These are phyloP conservation scores for Netelia inedita DNA, from an alignment of 2,888 invertebrate species.

Conservation along the genomic window DNA sequence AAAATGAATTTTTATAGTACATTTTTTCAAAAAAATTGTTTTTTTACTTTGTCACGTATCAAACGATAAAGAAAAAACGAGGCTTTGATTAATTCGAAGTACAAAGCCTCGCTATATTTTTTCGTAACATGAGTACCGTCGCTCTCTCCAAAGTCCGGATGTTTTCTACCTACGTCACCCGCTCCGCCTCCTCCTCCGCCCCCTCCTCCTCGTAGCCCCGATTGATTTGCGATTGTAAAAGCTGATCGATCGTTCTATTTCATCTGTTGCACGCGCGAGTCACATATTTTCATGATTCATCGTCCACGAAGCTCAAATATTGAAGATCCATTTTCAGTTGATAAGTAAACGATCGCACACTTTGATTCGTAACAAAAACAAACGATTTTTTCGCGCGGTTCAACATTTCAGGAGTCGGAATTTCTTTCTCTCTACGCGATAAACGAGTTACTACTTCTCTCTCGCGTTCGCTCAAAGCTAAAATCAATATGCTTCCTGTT, in stretches of 20 bases:
- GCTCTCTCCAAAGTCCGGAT: slow-evolving; percentile 56
- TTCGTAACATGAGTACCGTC: slow-evolving; percentile 36
- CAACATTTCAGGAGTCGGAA: slow-evolving; percentile 40
- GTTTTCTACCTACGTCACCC: slow-evolving; percentile 53
- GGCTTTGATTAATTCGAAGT: neutral
- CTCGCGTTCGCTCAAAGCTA: slow-evolving; percentile 60
- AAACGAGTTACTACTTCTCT: slow-evolving; percentile 67
- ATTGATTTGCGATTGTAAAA: slow-evolving; percentile 57
- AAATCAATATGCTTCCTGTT: slow-evolving; percentile 70
- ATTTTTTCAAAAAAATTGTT: too few relatives aligned
- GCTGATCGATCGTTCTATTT: slow-evolving; percentile 59
- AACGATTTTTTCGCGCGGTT: neutral
- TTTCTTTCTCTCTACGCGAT: slow-evolving; percentile 53
- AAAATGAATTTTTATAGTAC: too few relatives aligned
- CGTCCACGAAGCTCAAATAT: slow-evolving; percentile 17
- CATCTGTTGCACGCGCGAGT: slow-evolving; percentile 56
- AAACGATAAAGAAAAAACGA: too few relatives aligned
- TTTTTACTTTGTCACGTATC: too few relatives aligned
- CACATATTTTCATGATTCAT: slow-evolving; percentile 29
- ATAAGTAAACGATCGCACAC: neutral
- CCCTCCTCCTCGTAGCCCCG: slow-evolving; percentile 9
- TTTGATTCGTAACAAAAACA: neutral
- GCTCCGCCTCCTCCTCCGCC: slow-evolving; percentile 11
- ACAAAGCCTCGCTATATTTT: slow-evolving; percentile 10
- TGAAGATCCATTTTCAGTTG: neutral